Percentiles rank a stretch among this genome's conserved stretches.
phyloP scores from a whole-genome alignment of 2,113 vertebrate genomes.

The Cebus imitator region DNA sequence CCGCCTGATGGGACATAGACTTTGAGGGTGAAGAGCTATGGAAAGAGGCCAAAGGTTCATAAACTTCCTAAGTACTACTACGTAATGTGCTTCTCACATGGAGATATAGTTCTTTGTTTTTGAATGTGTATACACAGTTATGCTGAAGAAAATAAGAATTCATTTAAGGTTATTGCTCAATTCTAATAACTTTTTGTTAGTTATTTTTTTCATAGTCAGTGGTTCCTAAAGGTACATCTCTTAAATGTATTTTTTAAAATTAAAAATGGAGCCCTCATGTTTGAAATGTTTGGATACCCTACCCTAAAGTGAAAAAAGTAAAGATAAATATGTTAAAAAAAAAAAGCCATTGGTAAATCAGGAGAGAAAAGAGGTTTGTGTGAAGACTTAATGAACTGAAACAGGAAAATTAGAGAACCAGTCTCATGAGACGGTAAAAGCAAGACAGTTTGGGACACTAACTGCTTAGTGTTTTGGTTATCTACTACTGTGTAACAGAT shows the following conservation, averaged over 20 bases:
- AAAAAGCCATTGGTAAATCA: conserved; percentile 7
- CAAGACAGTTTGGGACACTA: neutral
- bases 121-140: neutral
- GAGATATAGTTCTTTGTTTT: conserved; percentile 9
- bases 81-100: neutral
- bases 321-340: neutral
- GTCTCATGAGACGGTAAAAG: neutral
- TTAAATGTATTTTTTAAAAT: neutral
- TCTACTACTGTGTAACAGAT: neutral
- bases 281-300: neutral
- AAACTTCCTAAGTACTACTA: neutral
- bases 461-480: neutral
- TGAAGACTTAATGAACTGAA: conserved; percentile 4
- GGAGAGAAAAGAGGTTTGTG: neutral
- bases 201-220: neutral
- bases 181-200: neutral
- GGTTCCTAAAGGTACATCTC: neutral
- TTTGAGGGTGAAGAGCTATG: neutral
- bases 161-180: neutral
- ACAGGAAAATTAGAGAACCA: conserved; percentile 7
- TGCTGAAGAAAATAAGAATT: neutral
- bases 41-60: neutral
- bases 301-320: neutral
- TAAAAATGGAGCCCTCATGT: neutral
- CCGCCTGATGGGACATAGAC: neutral